A percentile compares a stretch with the other conserved stretches of the same genome.
These are phyloP conservation scores for Calameuta filiformis DNA, from an alignment of 2,888 invertebrate species.

Conservation along the genomic window DNA sequence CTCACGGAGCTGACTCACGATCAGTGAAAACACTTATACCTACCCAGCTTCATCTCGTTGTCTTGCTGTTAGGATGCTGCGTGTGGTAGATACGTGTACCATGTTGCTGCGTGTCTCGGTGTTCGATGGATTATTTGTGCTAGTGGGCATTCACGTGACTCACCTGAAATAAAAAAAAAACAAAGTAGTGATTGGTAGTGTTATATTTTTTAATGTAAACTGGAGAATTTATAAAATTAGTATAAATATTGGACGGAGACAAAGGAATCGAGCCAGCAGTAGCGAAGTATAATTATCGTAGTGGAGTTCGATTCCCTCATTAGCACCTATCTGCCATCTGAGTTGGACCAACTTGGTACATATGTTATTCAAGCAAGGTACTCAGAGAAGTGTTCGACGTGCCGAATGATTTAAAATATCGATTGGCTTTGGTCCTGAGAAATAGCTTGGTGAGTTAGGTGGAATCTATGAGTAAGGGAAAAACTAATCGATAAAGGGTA, in stretches of 20 bases:
- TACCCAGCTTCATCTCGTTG: neutral
- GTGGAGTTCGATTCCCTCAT: conserved; percentile 25
- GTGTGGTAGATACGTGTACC: neutral
- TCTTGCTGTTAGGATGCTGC: neutral
- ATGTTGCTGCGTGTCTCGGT: neutral
- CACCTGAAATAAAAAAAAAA: neutral
- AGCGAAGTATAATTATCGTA: neutral
- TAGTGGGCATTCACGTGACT: neutral
- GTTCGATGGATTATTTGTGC: neutral
- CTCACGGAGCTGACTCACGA: conserved; percentile 11
- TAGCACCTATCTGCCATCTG: conserved; percentile 31
- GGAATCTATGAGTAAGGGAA: neutral
- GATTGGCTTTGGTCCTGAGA: neutral
- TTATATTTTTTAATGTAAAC: neutral
- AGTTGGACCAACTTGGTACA: neutral
- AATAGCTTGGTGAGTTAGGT: neutral
- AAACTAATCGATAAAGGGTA: neutral
- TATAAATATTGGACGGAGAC: neutral
- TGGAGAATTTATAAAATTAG: neutral
- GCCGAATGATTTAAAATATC: neutral
- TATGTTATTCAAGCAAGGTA: neutral
- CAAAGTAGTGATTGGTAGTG: neutral
- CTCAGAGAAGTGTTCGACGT: neutral
- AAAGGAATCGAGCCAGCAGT: neutral
- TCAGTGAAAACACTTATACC: conserved; percentile 3